phyloP scores from a whole-genome alignment of 2,888 invertebrate genomes.

The Hesperia comma region DNA sequence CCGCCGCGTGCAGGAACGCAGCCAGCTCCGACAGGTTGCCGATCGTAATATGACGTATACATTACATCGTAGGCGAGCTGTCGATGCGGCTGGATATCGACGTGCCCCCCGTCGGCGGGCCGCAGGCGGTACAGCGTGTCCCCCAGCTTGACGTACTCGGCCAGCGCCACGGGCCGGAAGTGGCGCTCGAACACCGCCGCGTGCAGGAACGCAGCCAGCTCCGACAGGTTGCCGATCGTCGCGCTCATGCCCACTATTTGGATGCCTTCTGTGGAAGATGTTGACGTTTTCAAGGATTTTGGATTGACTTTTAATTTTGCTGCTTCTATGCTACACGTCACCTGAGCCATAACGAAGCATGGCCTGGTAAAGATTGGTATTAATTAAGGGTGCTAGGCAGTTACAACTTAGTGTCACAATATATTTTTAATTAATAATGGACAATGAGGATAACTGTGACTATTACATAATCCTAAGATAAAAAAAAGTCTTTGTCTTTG shows the following conservation, averaged over 20 bases:
- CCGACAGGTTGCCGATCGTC: slow-evolving; percentile 95
- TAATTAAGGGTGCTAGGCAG: no score
- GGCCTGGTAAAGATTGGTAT: no score
- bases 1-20: slow-evolving; percentile 90
- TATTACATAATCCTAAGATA: no score
- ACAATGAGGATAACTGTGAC: no score
- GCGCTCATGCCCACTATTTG: slow-evolving; percentile 99
- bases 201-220: slow-evolving; percentile 91
- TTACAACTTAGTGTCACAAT: no score
- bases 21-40: slow-evolving; percentile 94
- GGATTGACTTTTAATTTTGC: no score
- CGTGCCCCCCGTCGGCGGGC: slow-evolving; percentile 57
- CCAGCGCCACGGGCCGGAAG: slow-evolving; percentile 94
- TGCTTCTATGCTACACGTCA: no score
- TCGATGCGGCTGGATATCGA: slow-evolving; percentile 61
- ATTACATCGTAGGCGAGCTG: slow-evolving; percentile 65
- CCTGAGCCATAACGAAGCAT: no score
- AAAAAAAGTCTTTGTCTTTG: no score
- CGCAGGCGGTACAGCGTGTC: slow-evolving; percentile 66
- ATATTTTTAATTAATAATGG: no score
- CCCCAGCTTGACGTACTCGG: slow-evolving; percentile 92
- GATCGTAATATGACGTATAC: no score
- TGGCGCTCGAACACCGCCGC: slow-evolving; percentile 92
- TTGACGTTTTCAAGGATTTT: background rate
- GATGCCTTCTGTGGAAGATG: slow-evolving; percentile 74